A percentile compares a stretch with the other conserved stretches of the same genome.
Evolutionary conservation across 2,113 vertebrate genomes (phyloP).

Genomic region (Meles meles): DNA sequence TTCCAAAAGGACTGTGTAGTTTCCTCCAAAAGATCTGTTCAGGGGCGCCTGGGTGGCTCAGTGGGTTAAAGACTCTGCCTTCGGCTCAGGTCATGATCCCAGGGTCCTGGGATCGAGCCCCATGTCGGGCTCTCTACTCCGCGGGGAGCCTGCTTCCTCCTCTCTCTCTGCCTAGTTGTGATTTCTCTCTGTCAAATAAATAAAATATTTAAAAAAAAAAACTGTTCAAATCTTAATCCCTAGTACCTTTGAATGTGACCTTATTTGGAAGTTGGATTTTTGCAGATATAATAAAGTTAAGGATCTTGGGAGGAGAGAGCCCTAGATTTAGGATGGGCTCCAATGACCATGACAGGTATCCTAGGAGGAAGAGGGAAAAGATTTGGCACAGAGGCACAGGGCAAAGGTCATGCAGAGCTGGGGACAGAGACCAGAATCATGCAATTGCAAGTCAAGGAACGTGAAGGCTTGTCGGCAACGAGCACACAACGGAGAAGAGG

Average conservation of each 20-base stretch:
- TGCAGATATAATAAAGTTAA: not conserved
- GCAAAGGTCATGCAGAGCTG: not conserved
- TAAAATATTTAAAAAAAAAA: too few relatives aligned
- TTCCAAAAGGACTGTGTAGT: not conserved
- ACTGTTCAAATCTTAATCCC: not conserved
- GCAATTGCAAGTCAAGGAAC: not conserved
- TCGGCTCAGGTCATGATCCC: too few relatives aligned
- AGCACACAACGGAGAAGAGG: not conserved
- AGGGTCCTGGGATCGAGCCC: too few relatives aligned
- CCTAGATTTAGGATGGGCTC: not conserved
- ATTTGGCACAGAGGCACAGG: not conserved
- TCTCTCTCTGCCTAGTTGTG: too few relatives aligned
- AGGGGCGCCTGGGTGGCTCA: too few relatives aligned
- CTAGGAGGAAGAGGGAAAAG: not conserved
- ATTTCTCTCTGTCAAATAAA: too few relatives aligned
- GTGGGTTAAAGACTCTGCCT: too few relatives aligned
- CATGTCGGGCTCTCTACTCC: too few relatives aligned
- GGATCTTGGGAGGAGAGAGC: not conserved
- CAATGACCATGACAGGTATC: not conserved
- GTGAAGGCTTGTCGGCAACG: not conserved
- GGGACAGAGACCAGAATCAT: not conserved
- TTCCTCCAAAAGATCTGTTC: not conserved
- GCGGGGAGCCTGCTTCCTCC: too few relatives aligned
- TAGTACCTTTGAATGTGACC: not conserved
- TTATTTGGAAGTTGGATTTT: not conserved